These are phyloP conservation scores for Drosophila birchii DNA, from an alignment of 2,888 invertebrate genomes.

Conservation along the genomic window DNA sequence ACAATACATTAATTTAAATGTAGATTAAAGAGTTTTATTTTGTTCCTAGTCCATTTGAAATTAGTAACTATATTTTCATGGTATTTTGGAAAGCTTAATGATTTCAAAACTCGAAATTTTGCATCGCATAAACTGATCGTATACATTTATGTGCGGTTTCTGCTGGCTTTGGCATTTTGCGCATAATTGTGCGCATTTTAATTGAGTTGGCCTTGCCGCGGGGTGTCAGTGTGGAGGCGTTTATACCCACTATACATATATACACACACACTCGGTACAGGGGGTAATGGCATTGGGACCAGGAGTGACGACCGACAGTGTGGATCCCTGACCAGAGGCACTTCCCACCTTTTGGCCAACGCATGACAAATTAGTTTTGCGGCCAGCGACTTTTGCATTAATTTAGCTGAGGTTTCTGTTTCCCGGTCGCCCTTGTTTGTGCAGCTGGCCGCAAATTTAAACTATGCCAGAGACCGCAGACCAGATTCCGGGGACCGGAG, in stretches of 20 bases:
- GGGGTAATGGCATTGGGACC: conserved; percentile 9
- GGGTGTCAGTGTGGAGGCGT: background rate
- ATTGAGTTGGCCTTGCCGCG: conserved; percentile 66
- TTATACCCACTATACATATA: background rate
- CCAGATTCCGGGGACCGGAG: conserved; percentile 22
- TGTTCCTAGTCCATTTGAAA: no score
- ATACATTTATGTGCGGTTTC: conserved; percentile 30
- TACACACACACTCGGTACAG: background rate
- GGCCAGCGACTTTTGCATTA: conserved; percentile 70
- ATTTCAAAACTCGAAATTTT: conserved; percentile 4
- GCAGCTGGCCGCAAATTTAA: conserved; percentile 51
- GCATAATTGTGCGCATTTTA: conserved; percentile 73
- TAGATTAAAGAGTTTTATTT: no score
- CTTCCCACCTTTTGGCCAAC: conserved; percentile 59
- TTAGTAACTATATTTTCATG: background rate
- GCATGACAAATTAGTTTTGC: conserved; percentile 79
- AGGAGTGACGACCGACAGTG: conserved; percentile 1
- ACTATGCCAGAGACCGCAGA: conserved; percentile 41
- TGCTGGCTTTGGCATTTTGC: conserved; percentile 55
- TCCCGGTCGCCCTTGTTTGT: conserved; percentile 42
- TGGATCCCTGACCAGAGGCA: conserved; percentile 17
- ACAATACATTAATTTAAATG: background rate
- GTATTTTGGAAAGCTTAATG: background rate
- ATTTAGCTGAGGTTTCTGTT: conserved; percentile 67
- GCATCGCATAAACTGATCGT: conserved; percentile 35